Evolutionary conservation across 2,113 vertebrate species (phyloP).

Genomic region (Sylvietta virens): DNA sequence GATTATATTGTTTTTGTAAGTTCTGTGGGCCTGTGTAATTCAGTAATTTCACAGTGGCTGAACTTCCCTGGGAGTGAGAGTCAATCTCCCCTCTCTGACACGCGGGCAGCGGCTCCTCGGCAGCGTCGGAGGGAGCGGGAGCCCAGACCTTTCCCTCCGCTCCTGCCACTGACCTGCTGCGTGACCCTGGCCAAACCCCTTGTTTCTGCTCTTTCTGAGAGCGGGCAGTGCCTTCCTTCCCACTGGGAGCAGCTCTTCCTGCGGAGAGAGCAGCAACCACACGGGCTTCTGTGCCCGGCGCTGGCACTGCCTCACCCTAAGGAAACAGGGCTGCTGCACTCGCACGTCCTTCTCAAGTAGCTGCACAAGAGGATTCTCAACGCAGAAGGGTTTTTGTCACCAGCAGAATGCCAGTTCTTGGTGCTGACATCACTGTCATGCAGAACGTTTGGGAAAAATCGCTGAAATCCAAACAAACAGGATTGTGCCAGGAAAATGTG

Average conservation of each 20-base stretch:
- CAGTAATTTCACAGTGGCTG: constrained; percentile 74
- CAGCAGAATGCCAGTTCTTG: not conserved
- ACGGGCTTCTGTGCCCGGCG: accelerated
- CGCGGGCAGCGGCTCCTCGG: not conserved
- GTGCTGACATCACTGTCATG: not conserved
- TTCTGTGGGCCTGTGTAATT: constrained; percentile 60
- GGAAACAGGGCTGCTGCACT: not conserved
- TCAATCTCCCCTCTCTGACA: not conserved
- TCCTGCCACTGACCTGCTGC: not conserved
- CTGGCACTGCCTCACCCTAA: accelerated
- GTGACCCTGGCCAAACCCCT: not conserved
- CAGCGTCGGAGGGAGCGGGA: accelerated
- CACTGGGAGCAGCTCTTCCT: not conserved
- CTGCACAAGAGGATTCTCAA: not conserved
- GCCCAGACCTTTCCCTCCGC: not conserved
- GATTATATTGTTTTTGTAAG: constrained; percentile 68
- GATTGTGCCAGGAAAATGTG: not conserved
- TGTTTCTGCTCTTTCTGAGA: not conserved
- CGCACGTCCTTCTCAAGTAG: accelerated
- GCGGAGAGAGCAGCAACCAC: not conserved
- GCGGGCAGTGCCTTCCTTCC: not conserved
- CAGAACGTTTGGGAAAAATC: accelerated
- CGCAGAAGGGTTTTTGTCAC: not conserved
- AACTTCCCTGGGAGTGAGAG: constrained; percentile 63
- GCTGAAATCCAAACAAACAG: not conserved